Conservation (phyloP, 2,113 vertebrate species). For the Sterrhoptilus dennistouni region DNA sequence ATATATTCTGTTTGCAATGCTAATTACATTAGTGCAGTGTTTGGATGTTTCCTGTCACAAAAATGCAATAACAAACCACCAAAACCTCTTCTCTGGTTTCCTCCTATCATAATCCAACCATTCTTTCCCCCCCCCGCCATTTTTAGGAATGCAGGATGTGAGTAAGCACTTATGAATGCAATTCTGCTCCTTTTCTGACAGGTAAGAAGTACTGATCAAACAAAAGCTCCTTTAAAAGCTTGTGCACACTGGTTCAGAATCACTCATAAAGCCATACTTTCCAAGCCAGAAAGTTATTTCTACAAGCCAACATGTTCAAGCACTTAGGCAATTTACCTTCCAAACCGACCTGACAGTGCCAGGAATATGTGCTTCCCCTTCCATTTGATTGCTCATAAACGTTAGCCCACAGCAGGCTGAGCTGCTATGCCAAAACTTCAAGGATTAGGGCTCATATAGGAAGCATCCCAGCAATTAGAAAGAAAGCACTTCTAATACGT, state of each 20-base stretch:
- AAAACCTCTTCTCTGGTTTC: background rate
- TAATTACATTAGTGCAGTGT: background rate
- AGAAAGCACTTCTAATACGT: background rate
- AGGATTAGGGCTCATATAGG: background rate
- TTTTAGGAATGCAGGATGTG: slow-evolving; percentile 20
- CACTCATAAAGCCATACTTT: background rate
- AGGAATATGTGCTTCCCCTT: slow-evolving; percentile 8
- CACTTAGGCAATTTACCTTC: slow-evolving; percentile 12
- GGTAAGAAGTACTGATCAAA: slow-evolving; percentile 9
- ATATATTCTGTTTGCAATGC: background rate
- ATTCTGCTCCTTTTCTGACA: background rate
- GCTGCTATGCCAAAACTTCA: background rate
- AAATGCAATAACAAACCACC: background rate
- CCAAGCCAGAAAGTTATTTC: slow-evolving; percentile 3
- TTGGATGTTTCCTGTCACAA: background rate
- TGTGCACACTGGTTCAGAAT: background rate
- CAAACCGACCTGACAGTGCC: background rate
- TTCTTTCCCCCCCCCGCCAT: background rate
- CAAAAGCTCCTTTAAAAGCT: slow-evolving; percentile 8
- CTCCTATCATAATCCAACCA: background rate
- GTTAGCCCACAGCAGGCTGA: background rate
- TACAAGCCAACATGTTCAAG: slow-evolving; percentile 6
- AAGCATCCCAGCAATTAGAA: background rate
- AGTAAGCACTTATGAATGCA: slow-evolving; percentile 50
- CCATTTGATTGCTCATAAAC: slow-evolving; percentile 13